Base-by-base conservation (phyloP, 1,140 invertebrate species). In the Leptopilina clavipes region DNA sequence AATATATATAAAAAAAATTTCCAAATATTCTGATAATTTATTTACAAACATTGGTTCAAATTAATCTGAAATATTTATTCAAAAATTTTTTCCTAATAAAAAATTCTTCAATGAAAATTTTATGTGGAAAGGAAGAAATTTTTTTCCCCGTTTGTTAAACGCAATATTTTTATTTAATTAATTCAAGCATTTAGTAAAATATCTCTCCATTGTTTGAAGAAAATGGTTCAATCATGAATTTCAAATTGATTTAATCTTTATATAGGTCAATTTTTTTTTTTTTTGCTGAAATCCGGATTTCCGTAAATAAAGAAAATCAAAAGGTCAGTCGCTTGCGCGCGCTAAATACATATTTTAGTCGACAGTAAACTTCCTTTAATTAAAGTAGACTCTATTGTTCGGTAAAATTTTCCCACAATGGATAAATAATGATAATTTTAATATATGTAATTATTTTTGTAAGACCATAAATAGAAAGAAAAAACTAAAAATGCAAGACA, bases 241-340 rank as follows among this genome's bases (percentile, higher is more conserved):
- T 0, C 10, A 22, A 25, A 25, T 19, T 37, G 59, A 65, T 65
- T 65, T 31, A 2, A 31, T 31, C 14, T 52, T 14, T 65, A 31
- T 65, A 31, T 65, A 65, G 59, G 59, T 65, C 59, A 65, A 22
- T 31, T 31, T 65, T n/a, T 40, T 9, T 9, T 31, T 65, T 31
- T 40, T 9, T 6, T n/a, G 11, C 22, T 65, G 8, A 31, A 65
- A n/a, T 14, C 22, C 12, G 7, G 11, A 25, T 31, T 37, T 65
- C 59, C 59, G 25, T 31, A 65, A 25, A 65, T 65, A 59, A 59
- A 59, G 19, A 12, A 59, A 19, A 11, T 22, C 19, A 65, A 37
- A 65, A 31, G 25, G 11, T 65, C 19, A 65, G n/a, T 14, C 7
- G 12, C 22, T 52, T 11, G 37, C 59, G 12, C 59, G 37, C 22